Evolutionary conservation across 2,888 invertebrate genomes (phyloP), one percentile per base, ranked within the genome.

Genomic region (Itoplectis maculator): DNA sequence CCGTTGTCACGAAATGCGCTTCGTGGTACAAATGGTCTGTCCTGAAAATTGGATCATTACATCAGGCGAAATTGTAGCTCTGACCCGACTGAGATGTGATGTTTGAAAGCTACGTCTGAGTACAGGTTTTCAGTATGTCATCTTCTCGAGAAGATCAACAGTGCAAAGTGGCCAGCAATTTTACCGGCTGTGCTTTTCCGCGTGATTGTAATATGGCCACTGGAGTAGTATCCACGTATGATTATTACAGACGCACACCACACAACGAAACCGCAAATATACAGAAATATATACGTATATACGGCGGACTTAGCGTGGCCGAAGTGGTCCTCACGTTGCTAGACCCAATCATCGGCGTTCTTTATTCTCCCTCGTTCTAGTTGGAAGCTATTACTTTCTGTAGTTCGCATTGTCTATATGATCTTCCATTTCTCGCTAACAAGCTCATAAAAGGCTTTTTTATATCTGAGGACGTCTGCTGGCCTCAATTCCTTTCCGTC

Each of bases 361-460:
- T 42, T 42, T 18, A 11, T 42, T 42, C 42, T 42, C 20, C 42
- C 42, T 63, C 20, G 13, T 63, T 63, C 11, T 1, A 42, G 40
- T 18, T 20, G 42, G 20, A 63, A 18, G 20, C 40, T 63, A 20
- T 40, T 29, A 45, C 29, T 49, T 49, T 35, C 35, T 20, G 20
- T 51, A 11, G 49, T 29, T 15, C 15, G 29, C 29, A 35, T 29
- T 47, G 20, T 29, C 29, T 35, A 11, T 35, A 15, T 29, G 20
- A 18, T 35, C 47, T 35, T n/a, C 66, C 5, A 66, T 66, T 15
- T 47, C 13, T 23, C 29, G 47, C 49, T 66, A 66, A 66, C 66
- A 66, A 66, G 66, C 45, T 29, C 66, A 15, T 51, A 51, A 66
- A 49, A 66, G 23, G n/a, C 23, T 51, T 51, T n/a, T 49, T 8